Conservation (phyloP, 2,888 invertebrate genomes). For the Rosalia funebris region DNA sequence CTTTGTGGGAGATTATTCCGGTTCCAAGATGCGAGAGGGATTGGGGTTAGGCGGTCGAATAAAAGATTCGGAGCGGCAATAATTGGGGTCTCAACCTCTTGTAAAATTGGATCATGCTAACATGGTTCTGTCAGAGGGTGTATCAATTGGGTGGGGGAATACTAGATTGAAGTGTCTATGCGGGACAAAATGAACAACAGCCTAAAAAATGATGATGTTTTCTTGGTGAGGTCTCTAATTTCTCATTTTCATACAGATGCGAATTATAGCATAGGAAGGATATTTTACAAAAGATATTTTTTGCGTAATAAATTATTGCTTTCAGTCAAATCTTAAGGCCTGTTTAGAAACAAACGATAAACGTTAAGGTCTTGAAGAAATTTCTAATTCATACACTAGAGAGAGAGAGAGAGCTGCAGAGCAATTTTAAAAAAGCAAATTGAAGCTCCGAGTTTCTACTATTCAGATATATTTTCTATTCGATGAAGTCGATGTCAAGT, state of each 20-base stretch:
- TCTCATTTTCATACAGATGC: background rate
- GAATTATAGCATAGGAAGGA: no score
- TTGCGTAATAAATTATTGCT: no score
- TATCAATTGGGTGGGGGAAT: slow-evolving; percentile 10
- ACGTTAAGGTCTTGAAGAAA: no score
- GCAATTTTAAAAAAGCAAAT: no score
- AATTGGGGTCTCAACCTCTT: slow-evolving; percentile 33
- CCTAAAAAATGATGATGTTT: background rate
- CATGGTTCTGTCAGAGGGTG: slow-evolving; percentile 6
- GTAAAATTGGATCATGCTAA: slow-evolving; percentile 27
- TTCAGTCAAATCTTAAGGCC: no score
- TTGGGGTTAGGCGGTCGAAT: slow-evolving; percentile 27
- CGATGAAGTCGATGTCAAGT: no score
- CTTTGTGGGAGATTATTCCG: slow-evolving; percentile 14
- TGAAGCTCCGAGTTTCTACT: no score
- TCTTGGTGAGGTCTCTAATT: background rate
- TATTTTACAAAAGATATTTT: no score
- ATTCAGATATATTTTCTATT: no score
- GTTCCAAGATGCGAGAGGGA: slow-evolving; percentile 13
- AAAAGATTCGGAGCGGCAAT: slow-evolving; percentile 30
- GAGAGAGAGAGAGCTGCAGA: no score
- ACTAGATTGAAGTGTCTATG: background rate
- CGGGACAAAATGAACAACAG: background rate
- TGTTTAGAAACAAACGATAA: no score
- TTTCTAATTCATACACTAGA: no score